Percentiles rank a stretch among this genome's conserved stretches.
These are phyloP conservation scores for Synanthedon formicaeformis DNA, from an alignment of 2,888 invertebrate genomes.

Conservation along the genomic window DNA sequence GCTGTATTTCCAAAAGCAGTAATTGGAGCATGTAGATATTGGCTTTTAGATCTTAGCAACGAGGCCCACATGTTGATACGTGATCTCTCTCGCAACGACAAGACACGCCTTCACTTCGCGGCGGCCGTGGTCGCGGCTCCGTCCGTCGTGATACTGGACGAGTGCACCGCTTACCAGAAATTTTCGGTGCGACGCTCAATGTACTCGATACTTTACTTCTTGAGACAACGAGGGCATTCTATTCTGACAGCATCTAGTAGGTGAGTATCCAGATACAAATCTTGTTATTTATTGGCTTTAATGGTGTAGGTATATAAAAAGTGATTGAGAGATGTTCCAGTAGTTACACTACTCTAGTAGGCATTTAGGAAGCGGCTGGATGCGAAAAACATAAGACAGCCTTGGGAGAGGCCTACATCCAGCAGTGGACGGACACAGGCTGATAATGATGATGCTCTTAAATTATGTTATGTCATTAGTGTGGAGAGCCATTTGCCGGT, in stretches of 20 bases:
- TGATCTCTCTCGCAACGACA: constrained; percentile 11
- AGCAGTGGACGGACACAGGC: neutral
- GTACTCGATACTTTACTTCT: constrained; percentile 36
- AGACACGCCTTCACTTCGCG: constrained; percentile 33
- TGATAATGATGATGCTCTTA: neutral
- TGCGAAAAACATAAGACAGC: no score
- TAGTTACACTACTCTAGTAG: no score
- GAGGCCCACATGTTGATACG: constrained; percentile 8
- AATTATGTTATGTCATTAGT: constrained; percentile 15
- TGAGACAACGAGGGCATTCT: constrained; percentile 41
- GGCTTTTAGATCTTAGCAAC: constrained; percentile 10
- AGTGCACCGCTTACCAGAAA: constrained; percentile 44
- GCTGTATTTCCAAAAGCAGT: neutral
- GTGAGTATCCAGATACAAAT: constrained; percentile 14
- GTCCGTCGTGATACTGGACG: constrained; percentile 41
- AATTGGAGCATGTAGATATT: no score
- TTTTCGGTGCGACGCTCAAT: constrained; percentile 36
- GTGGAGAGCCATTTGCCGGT: constrained; percentile 48
- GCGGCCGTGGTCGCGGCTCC: constrained; percentile 48
- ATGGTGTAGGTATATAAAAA: no score
- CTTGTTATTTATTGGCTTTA: no score
- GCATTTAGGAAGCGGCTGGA: no score
- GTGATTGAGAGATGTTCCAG: no score
- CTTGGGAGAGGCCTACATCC: no score
- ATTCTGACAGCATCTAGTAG: constrained; percentile 27